phyloP scores from a whole-genome alignment of 1,140 invertebrate species.

The Heliconius eleuchia region DNA sequence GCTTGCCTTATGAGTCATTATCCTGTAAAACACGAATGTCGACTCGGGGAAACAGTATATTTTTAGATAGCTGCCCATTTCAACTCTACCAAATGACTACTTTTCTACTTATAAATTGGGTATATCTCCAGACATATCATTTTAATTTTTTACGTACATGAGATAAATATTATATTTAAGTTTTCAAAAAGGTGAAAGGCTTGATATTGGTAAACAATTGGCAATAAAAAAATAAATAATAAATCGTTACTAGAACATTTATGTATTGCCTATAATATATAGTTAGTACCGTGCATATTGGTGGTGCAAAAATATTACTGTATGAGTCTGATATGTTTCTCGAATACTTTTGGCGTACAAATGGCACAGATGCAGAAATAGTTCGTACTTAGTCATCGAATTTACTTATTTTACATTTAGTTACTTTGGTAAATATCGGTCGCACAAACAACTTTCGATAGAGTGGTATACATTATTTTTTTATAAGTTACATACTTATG shows the following conservation, averaged over 20 bases:
- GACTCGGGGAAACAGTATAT: slow-evolving; percentile 73
- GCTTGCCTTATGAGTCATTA: slow-evolving; percentile 72
- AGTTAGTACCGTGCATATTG: no score
- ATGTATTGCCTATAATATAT: no score
- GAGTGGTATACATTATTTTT: not conserved
- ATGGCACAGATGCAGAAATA: slow-evolving; percentile 30
- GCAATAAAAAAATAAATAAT: no score
- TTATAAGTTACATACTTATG: not conserved
- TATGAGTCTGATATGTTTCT: not conserved
- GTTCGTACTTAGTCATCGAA: slow-evolving; percentile 39
- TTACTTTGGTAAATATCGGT: not conserved
- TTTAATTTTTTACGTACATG: not conserved
- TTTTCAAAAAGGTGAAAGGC: no score
- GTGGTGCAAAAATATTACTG: no score
- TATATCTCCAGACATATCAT: not conserved
- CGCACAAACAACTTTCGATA: not conserved
- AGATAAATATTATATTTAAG: not conserved
- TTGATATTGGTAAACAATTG: no score
- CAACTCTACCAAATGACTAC: slow-evolving; percentile 50
- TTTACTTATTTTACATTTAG: slow-evolving; percentile 2
- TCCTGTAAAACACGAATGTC: slow-evolving; percentile 72
- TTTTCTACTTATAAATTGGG: slow-evolving; percentile 20
- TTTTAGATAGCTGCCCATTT: slow-evolving; percentile 69
- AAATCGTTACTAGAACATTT: no score
- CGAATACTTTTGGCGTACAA: slow-evolving; percentile 12